These are phyloP conservation scores for Zenarchopterus dispar DNA, from an alignment of 2,797 vertebrate species.

Conservation along the genomic window DNA sequence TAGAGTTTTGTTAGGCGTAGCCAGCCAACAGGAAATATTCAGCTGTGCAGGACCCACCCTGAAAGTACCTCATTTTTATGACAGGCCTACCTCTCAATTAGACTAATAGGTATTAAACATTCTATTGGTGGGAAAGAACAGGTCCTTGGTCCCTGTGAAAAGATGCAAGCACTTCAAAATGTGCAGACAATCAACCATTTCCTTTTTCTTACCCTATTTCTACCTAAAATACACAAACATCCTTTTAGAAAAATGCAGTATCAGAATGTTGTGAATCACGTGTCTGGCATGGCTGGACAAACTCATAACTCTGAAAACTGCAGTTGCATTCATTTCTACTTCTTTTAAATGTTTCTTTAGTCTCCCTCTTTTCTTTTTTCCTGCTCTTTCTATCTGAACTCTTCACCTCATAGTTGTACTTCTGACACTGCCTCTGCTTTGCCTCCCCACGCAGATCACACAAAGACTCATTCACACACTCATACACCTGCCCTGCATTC, in stretches of 20 bases:
- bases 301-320: neutral
- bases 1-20: no score
- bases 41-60: no score
- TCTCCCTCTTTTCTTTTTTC: slow-evolving; percentile 6
- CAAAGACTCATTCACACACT: slow-evolving; percentile 70
- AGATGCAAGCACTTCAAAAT: no score
- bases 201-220: no score
- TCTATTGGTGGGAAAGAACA: no score
- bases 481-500: slow-evolving; percentile 54
- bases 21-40: no score
- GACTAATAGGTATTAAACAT: no score
- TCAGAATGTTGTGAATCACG: slow-evolving; percentile 1
- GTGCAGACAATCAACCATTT: no score
- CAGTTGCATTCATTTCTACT: neutral
- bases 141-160: no score
- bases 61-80: no score
- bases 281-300: neutral
- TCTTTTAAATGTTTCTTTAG: neutral
- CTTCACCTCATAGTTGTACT: slow-evolving; percentile 60
- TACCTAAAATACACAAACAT: no score
- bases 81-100: no score
- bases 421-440: slow-evolving; percentile 54
- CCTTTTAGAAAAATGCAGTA: neutral
- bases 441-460: slow-evolving; percentile 46
- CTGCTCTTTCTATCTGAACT: slow-evolving; percentile 47